Conservation (phyloP, 2,888 invertebrate genomes). For the Liposcelis brunnea region DNA sequence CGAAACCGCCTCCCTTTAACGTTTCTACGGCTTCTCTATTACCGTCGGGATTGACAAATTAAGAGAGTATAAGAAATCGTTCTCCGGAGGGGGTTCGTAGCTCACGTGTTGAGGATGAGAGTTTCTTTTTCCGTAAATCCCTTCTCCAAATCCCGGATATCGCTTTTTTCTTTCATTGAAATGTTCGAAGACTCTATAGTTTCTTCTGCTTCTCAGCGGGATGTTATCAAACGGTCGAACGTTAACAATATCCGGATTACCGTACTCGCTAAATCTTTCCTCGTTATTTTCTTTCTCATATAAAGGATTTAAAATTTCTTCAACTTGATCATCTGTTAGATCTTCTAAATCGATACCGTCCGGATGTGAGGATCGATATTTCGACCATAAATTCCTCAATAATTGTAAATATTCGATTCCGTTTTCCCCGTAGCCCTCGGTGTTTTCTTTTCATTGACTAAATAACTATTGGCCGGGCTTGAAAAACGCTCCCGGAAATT, state of each 20-base stretch:
- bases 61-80: slow-evolving; percentile 14
- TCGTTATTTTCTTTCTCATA: slow-evolving; percentile 11
- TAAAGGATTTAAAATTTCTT: slow-evolving; percentile 18
- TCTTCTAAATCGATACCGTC: slow-evolving; percentile 17
- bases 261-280: not conserved
- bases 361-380: slow-evolving; percentile 33
- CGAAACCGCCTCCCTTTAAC: slow-evolving; percentile 11
- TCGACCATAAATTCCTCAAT: slow-evolving; percentile 37
- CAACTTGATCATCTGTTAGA: slow-evolving; percentile 18
- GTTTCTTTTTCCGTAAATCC: slow-evolving; percentile 2
- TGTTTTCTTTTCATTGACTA: slow-evolving; percentile 5
- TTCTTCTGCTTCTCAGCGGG: not conserved
- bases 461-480: too few relatives aligned
- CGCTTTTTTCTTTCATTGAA: not conserved
- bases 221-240: too few relatives aligned
- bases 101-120: not conserved
- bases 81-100: slow-evolving; percentile 4
- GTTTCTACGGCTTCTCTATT: slow-evolving; percentile 14
- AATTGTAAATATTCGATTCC: slow-evolving; percentile 36
- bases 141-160: slow-evolving; percentile 1
- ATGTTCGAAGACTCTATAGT: slow-evolving; percentile 1
- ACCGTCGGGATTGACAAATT: slow-evolving; percentile 13
- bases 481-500: slow-evolving; percentile 3
- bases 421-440: slow-evolving; percentile 24
- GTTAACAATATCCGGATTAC: too few relatives aligned